phyloP scores from a whole-genome alignment of 2,113 vertebrate genomes.

The Megaceryle torquata region DNA sequence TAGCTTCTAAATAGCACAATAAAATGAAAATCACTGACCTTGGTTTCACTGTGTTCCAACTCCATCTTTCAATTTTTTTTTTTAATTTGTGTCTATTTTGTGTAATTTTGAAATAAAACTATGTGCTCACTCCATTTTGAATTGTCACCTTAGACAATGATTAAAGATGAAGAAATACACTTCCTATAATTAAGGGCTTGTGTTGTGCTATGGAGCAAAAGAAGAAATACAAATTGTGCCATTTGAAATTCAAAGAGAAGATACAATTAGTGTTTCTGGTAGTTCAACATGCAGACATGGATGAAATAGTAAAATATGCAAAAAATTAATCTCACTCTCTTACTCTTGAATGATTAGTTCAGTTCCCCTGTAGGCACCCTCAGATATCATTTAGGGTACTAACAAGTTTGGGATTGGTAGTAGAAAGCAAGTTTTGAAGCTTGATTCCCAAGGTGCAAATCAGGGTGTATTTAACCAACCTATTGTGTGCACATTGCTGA shows the following conservation, averaged over 20 bases:
- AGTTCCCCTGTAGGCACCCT: not conserved
- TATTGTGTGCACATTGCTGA: not conserved
- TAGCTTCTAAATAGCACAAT: not conserved
- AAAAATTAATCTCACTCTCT: not conserved
- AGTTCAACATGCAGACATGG: not conserved
- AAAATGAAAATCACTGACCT: not conserved
- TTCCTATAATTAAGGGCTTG: not conserved
- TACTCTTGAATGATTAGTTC: not conserved
- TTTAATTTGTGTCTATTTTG: not conserved
- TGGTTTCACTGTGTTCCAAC: not conserved
- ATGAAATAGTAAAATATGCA: not conserved
- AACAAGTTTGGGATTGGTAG: not conserved
- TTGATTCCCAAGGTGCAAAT: not conserved
- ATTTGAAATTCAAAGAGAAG: not conserved
- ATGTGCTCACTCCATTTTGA: not conserved
- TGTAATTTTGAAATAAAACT: not conserved
- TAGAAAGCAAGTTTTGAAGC: not conserved
- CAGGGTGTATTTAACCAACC: fast-evolving
- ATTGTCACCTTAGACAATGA: not conserved
- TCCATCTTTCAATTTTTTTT: not conserved
- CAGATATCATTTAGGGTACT: not conserved
- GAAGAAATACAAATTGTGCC: not conserved
- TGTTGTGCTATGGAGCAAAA: not conserved
- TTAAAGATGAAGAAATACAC: not conserved
- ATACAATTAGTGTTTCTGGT: not conserved